Conservation (phyloP, 2,113 vertebrate species). For the Corydoras maculifer region DNA sequence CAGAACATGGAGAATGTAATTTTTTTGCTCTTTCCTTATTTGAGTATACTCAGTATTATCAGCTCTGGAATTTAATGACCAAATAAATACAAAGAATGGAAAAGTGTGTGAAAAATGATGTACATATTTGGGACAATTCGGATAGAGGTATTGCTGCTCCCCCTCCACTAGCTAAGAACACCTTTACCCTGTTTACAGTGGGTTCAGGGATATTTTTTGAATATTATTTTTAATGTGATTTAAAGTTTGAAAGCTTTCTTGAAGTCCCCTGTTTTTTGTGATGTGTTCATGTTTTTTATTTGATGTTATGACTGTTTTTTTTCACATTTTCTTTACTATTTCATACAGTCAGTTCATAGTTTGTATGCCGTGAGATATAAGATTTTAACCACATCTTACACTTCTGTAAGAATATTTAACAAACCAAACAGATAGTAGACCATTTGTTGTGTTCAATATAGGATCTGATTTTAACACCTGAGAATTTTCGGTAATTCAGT, state of each 20-base stretch:
- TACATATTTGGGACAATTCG: constrained; percentile 52
- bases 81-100: constrained; percentile 49
- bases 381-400: too few relatives aligned
- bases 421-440: too few relatives aligned
- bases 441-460: too few relatives aligned
- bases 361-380: too few relatives aligned
- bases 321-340: not conserved
- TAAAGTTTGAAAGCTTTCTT: constrained; percentile 43
- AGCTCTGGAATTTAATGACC: constrained; percentile 60
- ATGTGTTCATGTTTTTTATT: not conserved
- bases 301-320: not conserved
- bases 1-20: constrained; percentile 16
- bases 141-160: constrained; percentile 35
- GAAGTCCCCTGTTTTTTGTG: not conserved
- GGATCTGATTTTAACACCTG: too few relatives aligned
- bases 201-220: constrained; percentile 51
- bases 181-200: constrained; percentile 50
- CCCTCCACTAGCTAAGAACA: constrained; percentile 34
- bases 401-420: too few relatives aligned
- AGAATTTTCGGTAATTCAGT: too few relatives aligned
- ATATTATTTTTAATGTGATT: constrained; percentile 37
- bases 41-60: constrained; percentile 43
- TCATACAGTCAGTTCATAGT: not conserved
- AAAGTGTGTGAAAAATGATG: constrained; percentile 41
- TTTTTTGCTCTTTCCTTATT: constrained; percentile 16